phyloP scores from a whole-genome alignment of 2,113 vertebrate species.

The Falco punctatus region DNA sequence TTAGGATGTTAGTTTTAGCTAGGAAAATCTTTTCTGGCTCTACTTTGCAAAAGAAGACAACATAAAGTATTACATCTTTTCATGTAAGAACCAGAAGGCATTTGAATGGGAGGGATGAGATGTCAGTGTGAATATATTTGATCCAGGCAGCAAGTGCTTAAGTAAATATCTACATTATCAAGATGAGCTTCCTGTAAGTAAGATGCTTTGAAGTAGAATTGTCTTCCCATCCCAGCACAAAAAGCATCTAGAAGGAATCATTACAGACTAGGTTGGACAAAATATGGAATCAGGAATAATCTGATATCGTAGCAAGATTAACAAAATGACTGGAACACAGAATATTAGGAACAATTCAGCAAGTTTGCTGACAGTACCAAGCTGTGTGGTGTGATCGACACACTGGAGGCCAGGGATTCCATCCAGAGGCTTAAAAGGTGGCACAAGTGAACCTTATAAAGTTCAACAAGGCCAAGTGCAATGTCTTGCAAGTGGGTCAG shows the following conservation, averaged over 20 bases:
- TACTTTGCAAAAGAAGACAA: background rate
- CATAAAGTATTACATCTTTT: background rate
- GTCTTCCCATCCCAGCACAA: background rate
- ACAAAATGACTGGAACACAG: background rate
- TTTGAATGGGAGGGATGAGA: background rate
- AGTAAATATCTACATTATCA: background rate
- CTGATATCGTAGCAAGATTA: background rate
- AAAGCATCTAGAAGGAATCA: background rate
- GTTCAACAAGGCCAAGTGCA: background rate
- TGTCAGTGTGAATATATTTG: background rate
- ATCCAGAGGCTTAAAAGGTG: background rate
- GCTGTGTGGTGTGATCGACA: background rate
- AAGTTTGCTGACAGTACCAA: background rate
- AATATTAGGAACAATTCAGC: background rate
- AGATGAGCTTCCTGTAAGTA: background rate
- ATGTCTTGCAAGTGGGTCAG: background rate
- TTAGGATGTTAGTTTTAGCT: background rate
- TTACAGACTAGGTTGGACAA: background rate
- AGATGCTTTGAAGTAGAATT: background rate
- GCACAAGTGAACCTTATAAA: background rate
- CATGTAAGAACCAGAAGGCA: background rate
- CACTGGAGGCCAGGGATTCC: background rate
- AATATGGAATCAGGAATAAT: background rate
- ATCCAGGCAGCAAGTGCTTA: background rate
- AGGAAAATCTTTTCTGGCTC: background rate